These are phyloP conservation scores for Polypedilum pembai DNA, from an alignment of 1,140 invertebrate species.

Conservation along the genomic window DNA sequence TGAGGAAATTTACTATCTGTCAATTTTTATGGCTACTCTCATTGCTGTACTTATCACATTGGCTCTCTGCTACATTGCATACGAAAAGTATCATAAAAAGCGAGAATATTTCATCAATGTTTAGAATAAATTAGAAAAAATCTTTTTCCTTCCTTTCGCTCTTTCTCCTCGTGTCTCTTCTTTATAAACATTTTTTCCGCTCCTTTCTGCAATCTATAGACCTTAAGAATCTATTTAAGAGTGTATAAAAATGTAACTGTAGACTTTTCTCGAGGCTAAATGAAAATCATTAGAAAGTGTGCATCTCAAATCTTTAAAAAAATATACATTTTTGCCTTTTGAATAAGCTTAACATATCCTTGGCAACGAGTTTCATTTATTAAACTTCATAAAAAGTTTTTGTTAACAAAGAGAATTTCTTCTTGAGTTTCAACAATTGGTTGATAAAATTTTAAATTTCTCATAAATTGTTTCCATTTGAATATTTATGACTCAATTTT, in stretches of 20 bases:
- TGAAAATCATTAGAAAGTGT: background rate
- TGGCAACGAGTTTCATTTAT: background rate
- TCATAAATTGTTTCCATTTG: background rate
- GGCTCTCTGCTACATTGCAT: slow-evolving; percentile 68
- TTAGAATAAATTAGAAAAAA: slow-evolving; percentile 43
- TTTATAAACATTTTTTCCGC: background rate
- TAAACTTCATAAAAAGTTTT: background rate
- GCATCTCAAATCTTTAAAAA: background rate
- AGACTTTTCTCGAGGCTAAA: too few relatives aligned
- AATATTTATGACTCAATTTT: background rate
- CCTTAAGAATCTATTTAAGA: background rate
- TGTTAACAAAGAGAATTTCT: too few relatives aligned
- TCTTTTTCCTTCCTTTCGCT: background rate
- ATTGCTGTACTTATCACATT: slow-evolving; percentile 71
- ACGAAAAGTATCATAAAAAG: slow-evolving; percentile 68
- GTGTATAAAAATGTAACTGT: background rate
- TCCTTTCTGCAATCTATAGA: background rate
- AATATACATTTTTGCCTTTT: too few relatives aligned
- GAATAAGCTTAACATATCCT: background rate
- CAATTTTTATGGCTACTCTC: slow-evolving; percentile 75
- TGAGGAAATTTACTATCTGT: slow-evolving; percentile 79
- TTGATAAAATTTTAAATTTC: background rate
- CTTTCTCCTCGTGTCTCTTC: background rate
- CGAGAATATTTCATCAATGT: slow-evolving; percentile 62
- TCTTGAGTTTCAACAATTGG: too few relatives aligned